Evolutionary conservation across 2,113 vertebrate genomes (phyloP).

Genomic region (Protobothrops mucrosquamatus): DNA sequence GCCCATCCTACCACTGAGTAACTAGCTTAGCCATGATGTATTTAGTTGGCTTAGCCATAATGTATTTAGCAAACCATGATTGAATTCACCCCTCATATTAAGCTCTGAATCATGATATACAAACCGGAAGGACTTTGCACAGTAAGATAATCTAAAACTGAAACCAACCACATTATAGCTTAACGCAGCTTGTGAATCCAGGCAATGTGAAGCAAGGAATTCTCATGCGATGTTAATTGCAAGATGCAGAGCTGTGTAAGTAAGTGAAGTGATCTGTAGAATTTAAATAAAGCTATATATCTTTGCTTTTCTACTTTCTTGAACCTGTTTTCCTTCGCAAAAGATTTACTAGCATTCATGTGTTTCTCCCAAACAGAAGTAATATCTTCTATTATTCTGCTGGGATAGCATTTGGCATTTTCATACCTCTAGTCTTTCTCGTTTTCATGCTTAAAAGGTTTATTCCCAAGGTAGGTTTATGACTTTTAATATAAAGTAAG

Average conservation of each 20-base stretch:
- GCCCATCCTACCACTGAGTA: too few relatives aligned
- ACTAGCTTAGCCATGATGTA: too few relatives aligned
- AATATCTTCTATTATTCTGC: constrained; percentile 69
- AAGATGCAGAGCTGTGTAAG: background rate
- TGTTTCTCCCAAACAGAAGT: constrained; percentile 67
- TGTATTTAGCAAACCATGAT: background rate
- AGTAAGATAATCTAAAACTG: background rate
- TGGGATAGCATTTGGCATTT: constrained; percentile 66
- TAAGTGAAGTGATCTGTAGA: background rate
- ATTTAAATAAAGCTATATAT: constrained; percentile 6
- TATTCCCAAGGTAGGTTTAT: constrained; percentile 70
- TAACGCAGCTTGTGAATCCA: background rate
- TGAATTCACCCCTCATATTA: background rate
- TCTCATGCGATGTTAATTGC: background rate
- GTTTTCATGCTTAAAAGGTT: constrained; percentile 69
- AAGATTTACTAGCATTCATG: constrained; percentile 33
- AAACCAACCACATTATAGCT: background rate
- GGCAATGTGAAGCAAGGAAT: background rate
- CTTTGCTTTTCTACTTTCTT: constrained; percentile 19
- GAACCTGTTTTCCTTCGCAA: background rate
- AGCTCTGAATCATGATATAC: background rate
- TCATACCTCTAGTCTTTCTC: constrained; percentile 70
- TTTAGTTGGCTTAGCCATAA: background rate
- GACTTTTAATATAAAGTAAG: constrained; percentile 28
- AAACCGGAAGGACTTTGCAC: background rate